phyloP scores from a whole-genome alignment of 1,140 invertebrate genomes.

The Himalopsyche phryganea region DNA sequence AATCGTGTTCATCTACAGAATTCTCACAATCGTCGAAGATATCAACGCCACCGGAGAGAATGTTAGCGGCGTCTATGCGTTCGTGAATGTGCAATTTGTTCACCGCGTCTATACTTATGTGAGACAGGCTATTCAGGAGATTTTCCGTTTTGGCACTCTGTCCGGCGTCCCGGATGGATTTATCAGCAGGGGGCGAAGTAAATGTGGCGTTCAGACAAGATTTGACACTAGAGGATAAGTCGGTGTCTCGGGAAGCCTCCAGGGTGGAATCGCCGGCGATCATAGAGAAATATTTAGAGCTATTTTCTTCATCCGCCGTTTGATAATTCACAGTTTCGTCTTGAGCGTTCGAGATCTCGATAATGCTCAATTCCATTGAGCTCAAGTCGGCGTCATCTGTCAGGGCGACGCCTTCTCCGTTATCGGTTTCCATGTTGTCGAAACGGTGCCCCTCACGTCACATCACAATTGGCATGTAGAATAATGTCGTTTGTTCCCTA shows the following conservation, averaged over 20 bases:
- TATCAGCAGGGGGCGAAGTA: background rate
- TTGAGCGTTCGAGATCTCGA: conserved; percentile 40
- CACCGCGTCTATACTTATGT: conserved; percentile 41
- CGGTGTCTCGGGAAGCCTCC: conserved; percentile 13
- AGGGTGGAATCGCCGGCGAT: conserved; percentile 46
- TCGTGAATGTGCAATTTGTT: conserved; percentile 24
- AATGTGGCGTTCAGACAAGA: background rate
- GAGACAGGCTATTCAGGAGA: conserved; percentile 42
- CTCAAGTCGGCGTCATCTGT: conserved; percentile 7
- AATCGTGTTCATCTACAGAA: conserved; percentile 49
- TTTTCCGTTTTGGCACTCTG: conserved; percentile 38
- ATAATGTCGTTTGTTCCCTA: too few species aligned
- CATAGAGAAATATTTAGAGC: conserved; percentile 48
- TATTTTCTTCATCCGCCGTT: conserved; percentile 47
- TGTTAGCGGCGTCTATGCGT: conserved; percentile 48
- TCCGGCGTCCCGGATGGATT: background rate
- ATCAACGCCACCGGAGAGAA: conserved; percentile 48
- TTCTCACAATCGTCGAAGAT: conserved; percentile 53
- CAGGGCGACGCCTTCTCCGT: background rate
- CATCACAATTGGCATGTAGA: background rate
- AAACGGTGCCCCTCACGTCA: background rate
- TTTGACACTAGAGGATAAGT: conserved; percentile 30
- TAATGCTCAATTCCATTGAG: conserved; percentile 12
- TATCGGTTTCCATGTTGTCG: conserved; percentile 12
- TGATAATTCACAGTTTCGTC: conserved; percentile 40